Conservation (phyloP, 2,888 invertebrate species). For the Osedax frankpressi region DNA sequence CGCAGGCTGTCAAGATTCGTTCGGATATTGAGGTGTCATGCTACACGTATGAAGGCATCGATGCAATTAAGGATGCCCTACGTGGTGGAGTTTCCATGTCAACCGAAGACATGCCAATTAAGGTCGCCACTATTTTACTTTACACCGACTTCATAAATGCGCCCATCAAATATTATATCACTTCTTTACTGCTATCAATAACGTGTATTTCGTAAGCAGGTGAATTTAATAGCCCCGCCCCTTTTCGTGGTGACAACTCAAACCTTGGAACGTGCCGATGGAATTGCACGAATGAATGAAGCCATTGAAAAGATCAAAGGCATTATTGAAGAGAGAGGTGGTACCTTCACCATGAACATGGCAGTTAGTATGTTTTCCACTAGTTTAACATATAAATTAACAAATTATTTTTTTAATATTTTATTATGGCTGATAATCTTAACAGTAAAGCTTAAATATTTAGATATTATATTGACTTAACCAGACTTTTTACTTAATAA, state of each 20-base stretch:
- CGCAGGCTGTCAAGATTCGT: slow-evolving; percentile 88
- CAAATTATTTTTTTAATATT: too few species aligned
- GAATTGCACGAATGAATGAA: slow-evolving; percentile 72
- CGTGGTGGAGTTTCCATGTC: slow-evolving; percentile 77
- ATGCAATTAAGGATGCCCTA: slow-evolving; percentile 83
- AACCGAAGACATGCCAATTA: slow-evolving; percentile 83
- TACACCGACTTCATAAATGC: neutral
- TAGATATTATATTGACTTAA: too few species aligned
- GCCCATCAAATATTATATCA: neutral
- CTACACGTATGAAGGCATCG: slow-evolving; percentile 94
- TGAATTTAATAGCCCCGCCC: slow-evolving; percentile 95
- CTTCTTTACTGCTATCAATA: neutral
- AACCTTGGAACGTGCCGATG: slow-evolving; percentile 87
- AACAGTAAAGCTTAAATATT: too few species aligned
- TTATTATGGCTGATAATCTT: too few species aligned
- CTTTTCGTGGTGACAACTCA: slow-evolving; percentile 96
- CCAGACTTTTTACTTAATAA: too few species aligned
- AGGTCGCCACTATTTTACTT: slow-evolving; percentile 45
- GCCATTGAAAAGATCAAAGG: slow-evolving; percentile 76
- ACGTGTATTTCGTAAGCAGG: slow-evolving; percentile 47
- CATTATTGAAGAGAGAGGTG: slow-evolving; percentile 67
- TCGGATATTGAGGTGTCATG: slow-evolving; percentile 83
- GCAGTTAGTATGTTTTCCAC: slow-evolving; percentile 65
- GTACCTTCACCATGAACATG: slow-evolving; percentile 86
- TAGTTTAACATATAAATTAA: too few species aligned